A percentile compares a stretch with the other conserved stretches of the same genome.
phyloP scores from a whole-genome alignment of 2,113 vertebrate genomes.

The Nyctibius bracteatus region DNA sequence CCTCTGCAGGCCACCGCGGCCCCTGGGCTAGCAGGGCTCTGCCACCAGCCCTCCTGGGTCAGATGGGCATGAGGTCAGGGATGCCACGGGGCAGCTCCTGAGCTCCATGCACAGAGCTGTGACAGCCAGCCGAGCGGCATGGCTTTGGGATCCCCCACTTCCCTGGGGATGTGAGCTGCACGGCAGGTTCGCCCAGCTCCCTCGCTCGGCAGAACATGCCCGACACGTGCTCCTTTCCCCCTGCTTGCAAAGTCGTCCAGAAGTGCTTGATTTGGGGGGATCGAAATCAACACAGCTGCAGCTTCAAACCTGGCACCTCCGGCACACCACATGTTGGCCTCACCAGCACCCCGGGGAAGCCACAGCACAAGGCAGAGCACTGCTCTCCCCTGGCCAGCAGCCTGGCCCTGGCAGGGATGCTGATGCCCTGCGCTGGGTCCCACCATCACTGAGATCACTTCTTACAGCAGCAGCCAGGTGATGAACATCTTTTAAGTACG shows the following conservation, averaged over 20 bases:
- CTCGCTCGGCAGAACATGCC: fast-evolving
- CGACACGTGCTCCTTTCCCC: background rate
- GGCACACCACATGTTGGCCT: fast-evolving
- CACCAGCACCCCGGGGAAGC: fast-evolving
- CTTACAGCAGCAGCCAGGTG: background rate
- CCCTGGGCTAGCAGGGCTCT: background rate
- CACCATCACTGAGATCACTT: background rate
- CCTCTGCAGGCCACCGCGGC: fast-evolving
- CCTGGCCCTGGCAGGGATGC: background rate
- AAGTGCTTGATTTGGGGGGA: background rate
- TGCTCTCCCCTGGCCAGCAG: background rate
- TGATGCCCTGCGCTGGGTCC: background rate
- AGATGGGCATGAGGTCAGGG: background rate
- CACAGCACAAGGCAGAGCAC: background rate
- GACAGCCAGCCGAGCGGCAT: background rate
- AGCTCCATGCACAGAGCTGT: fast-evolving
- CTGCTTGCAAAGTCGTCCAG: background rate
- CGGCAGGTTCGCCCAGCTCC: fast-evolving
- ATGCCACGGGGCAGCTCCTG: background rate
- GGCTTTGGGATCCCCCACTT: background rate
- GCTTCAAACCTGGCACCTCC: background rate
- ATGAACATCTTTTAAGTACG: background rate
- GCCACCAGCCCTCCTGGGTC: background rate
- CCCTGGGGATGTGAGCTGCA: background rate
- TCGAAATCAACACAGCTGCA: background rate